Evolutionary conservation across 1,140 invertebrate genomes (phyloP), one percentile per base, ranked within the genome.

Genomic region (Nasonia longicornis): DNA sequence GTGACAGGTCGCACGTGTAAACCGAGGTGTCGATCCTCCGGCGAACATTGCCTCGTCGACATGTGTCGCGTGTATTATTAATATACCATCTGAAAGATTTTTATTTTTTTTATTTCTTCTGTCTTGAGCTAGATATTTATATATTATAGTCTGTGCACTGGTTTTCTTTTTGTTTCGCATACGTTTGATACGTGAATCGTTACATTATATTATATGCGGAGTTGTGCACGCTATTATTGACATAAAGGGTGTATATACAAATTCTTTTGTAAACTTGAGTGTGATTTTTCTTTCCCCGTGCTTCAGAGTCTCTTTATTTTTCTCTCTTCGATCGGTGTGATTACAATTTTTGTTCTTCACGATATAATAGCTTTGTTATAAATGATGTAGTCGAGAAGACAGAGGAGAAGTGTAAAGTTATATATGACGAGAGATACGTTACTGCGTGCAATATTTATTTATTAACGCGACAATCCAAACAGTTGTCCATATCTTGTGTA

Each of bases 1-100:
- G 85, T 87, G 84, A 88, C 84, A 86, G 85, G 82, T 83, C 69
- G 77, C 83, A 84, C 85, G 83, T 84, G 45, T 86, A 82, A 85
- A 45, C 29, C 81, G 72, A 81, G 73, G 52, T 71, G 16, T 52
- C 20, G 11, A 69, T 58, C 12, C 66, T 75, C 48, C 45, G 14
- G 45, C 79, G 48, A 48, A n/a, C 75, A 16, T 20, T 66, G 72
- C 63, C 58, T 70, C 64, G 38, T 80, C 42, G n/a, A 52, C 75
- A 11, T 79, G 11, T 70, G 20, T 67, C 45, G 22, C 16, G 31
- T 78, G 10, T 78, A 20, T 42, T 78, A 20, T 66, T 29, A 31
- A 26, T 26, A 26, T 11, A 11, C 11, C 66, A 12, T 29, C 66
- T 67, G 26, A 67, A 26, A 67, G 29, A 31, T 12, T 42, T 35